These are phyloP conservation scores for Myrmecophaga tridactyla DNA, from an alignment of 2,113 vertebrate genomes.

Conservation along the genomic window DNA sequence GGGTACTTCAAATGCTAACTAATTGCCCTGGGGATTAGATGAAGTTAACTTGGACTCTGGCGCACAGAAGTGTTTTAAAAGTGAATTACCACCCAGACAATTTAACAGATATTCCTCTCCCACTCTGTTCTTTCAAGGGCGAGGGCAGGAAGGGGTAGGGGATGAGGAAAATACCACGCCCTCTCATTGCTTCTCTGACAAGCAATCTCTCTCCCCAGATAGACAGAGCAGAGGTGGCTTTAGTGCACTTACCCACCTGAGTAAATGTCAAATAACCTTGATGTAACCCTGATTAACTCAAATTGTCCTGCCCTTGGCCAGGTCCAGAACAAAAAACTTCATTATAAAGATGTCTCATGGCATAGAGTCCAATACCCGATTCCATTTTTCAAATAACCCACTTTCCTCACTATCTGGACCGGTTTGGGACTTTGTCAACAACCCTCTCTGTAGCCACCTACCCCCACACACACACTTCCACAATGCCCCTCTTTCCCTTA, in stretches of 20 bases:
- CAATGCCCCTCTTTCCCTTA: neutral
- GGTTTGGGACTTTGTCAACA: neutral
- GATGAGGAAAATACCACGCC: rapidly evolving
- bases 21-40: neutral
- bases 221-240: neutral
- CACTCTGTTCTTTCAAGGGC: neutral
- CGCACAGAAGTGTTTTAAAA: neutral
- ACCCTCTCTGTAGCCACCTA: neutral
- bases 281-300: neutral
- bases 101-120: neutral
- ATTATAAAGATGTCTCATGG: neutral
- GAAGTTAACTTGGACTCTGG: neutral
- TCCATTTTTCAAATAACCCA: neutral
- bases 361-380: neutral
- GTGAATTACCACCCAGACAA: rapidly evolving
- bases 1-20: neutral
- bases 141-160: rapidly evolving
- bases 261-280: rapidly evolving
- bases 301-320: neutral
- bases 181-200: neutral
- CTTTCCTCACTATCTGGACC: neutral
- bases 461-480: too few relatives aligned
- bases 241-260: neutral
- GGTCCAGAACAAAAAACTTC: neutral
- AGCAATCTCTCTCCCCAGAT: neutral